phyloP scores from a whole-genome alignment of 2,113 vertebrate genomes.

The Physeter macrocephalus region DNA sequence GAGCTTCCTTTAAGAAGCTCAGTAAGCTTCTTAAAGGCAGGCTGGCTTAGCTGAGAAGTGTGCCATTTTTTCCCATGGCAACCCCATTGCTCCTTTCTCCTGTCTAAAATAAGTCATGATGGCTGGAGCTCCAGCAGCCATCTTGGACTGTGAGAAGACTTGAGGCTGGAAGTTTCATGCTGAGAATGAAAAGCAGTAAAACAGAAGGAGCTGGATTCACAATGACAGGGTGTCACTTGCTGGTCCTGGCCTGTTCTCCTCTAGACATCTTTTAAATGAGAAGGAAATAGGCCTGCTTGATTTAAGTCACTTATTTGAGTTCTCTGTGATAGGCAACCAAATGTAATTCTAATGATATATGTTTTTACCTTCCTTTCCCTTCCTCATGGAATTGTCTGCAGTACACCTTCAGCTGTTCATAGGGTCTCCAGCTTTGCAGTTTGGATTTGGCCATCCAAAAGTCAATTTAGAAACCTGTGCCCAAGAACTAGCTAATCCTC shows the following conservation, averaged over 20 bases:
- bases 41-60: not conserved
- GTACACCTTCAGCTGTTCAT: accelerated
- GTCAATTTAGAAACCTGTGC: not conserved
- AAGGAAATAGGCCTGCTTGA: not conserved
- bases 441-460: not conserved
- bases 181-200: not conserved
- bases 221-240: accelerated
- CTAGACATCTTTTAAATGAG: not conserved
- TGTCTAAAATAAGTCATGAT: not conserved
- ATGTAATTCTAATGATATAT: not conserved
- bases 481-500: not conserved
- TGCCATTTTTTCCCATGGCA: not conserved
- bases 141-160: not conserved
- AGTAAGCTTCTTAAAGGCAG: not conserved
- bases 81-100: not conserved
- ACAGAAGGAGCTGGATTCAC: not conserved
- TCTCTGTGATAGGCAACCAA: not conserved
- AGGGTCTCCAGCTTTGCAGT: not conserved
- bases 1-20: not conserved
- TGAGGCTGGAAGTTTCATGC: not conserved
- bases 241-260: not conserved
- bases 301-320: not conserved
- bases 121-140: not conserved
- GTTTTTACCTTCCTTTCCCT: not conserved
- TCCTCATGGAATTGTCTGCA: not conserved